Percentiles rank a stretch among this genome's conserved stretches.
Conservation (phyloP, 1,140 invertebrate genomes). For the Chelonus insularis region DNA sequence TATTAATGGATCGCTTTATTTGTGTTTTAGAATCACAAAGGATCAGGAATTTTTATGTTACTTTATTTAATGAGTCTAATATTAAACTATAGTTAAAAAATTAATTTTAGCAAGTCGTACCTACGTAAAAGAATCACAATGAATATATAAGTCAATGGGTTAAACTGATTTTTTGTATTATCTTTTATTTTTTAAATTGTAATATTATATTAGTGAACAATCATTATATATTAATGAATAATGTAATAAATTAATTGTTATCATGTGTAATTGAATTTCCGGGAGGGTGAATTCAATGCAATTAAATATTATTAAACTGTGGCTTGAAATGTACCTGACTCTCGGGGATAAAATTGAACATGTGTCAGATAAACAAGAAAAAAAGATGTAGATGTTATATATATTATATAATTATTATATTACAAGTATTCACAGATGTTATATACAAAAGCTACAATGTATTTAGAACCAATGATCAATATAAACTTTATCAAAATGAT, state of each 20-base stretch:
- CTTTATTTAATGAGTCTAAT: too few relatives aligned
- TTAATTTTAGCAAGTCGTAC: too few relatives aligned
- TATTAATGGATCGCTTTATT: too few relatives aligned
- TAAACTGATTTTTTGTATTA: neutral
- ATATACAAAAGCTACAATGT: slow-evolving; percentile 9
- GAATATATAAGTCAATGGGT: too few relatives aligned
- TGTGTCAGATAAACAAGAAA: slow-evolving; percentile 5
- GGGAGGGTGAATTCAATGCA: neutral
- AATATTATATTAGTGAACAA: neutral
- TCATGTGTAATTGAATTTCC: neutral
- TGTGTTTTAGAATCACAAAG: too few relatives aligned
- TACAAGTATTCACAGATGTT: neutral
- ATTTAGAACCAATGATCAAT: slow-evolving; percentile 20
- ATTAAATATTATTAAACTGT: slow-evolving; percentile 7
- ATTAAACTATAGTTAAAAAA: too few relatives aligned
- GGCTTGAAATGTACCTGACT: slow-evolving; percentile 20
- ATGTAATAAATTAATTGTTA: neutral
- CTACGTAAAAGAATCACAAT: too few relatives aligned
- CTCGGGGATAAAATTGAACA: neutral
- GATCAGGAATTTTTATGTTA: too few relatives aligned
- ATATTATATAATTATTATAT: neutral
- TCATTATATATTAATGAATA: neutral
- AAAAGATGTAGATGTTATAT: neutral
- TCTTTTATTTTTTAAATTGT: neutral
- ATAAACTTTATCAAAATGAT: slow-evolving; percentile 9